phyloP scores from a whole-genome alignment of 1,140 invertebrate genomes.

The Acyrthosiphon pisum region DNA sequence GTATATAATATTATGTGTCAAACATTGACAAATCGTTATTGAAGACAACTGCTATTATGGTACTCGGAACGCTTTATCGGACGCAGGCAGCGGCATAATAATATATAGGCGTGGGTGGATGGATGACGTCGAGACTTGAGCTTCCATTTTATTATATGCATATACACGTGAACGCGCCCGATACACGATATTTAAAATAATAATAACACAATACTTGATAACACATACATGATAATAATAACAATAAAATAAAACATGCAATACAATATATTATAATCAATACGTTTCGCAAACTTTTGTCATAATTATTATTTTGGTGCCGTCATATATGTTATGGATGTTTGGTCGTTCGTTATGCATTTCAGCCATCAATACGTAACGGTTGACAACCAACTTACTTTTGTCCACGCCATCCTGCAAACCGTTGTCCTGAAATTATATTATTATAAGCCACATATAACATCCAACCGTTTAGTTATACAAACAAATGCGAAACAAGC shows the following conservation, averaged over 20 bases:
- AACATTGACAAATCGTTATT: slow-evolving; percentile 53
- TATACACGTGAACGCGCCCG: too few species aligned
- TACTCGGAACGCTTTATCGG: neutral
- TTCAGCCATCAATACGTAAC: neutral
- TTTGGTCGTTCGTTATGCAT: neutral
- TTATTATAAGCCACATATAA: neutral
- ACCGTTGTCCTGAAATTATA: neutral
- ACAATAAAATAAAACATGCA: neutral
- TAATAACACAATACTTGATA: slow-evolving; percentile 25
- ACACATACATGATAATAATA: neutral
- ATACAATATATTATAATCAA: neutral
- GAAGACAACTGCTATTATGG: neutral
- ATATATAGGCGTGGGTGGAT: neutral
- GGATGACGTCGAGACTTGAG: neutral
- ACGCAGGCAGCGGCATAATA: neutral
- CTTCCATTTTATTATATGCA: neutral
- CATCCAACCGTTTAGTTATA: neutral
- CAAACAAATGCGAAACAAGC: too few species aligned
- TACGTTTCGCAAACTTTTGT: neutral
- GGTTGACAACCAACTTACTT: neutral
- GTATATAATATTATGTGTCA: slow-evolving; percentile 29
- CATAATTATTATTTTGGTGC: neutral
- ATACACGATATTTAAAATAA: neutral
- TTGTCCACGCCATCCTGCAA: neutral
- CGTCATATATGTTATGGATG: neutral